Percentiles rank a stretch among this genome's conserved stretches.
phyloP scores from a whole-genome alignment of 2,113 vertebrate species.

The Zosterops lateralis region DNA sequence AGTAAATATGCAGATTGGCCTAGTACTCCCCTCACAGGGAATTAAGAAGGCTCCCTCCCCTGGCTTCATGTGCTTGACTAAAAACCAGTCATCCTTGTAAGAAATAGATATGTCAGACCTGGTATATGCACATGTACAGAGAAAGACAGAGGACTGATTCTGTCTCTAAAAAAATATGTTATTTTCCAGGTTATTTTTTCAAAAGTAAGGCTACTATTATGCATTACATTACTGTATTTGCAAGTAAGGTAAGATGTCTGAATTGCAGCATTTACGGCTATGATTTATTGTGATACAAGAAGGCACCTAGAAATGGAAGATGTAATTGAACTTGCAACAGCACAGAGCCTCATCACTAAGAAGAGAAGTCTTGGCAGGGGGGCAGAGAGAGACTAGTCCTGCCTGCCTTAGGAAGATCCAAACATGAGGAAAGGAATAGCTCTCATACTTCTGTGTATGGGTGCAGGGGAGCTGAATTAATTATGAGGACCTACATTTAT shows the following conservation, averaged over 20 bases:
- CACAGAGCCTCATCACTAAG: not conserved
- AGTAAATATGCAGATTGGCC: constrained; percentile 3
- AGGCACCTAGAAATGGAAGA: not conserved
- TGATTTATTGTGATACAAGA: not conserved
- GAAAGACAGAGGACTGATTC: not conserved
- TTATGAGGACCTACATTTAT: not conserved
- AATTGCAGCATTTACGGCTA: not conserved
- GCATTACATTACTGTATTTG: not conserved
- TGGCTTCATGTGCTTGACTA: not conserved
- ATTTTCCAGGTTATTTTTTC: not conserved
- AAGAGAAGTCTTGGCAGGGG: not conserved
- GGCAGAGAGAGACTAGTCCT: not conserved
- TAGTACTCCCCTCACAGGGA: not conserved
- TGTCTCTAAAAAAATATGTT: not conserved
- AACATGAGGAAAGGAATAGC: not conserved
- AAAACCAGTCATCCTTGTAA: not conserved
- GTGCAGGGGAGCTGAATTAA: not conserved
- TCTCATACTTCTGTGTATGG: not conserved
- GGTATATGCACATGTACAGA: not conserved
- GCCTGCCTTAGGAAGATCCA: not conserved
- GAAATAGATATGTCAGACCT: not conserved
- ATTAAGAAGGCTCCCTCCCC: not conserved
- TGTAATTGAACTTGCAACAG: not conserved
- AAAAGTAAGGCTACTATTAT: not conserved
- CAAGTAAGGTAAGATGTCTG: not conserved